These are phyloP conservation scores for Formicarius rufipectus DNA, from an alignment of 2,113 vertebrate species.

Conservation along the genomic window DNA sequence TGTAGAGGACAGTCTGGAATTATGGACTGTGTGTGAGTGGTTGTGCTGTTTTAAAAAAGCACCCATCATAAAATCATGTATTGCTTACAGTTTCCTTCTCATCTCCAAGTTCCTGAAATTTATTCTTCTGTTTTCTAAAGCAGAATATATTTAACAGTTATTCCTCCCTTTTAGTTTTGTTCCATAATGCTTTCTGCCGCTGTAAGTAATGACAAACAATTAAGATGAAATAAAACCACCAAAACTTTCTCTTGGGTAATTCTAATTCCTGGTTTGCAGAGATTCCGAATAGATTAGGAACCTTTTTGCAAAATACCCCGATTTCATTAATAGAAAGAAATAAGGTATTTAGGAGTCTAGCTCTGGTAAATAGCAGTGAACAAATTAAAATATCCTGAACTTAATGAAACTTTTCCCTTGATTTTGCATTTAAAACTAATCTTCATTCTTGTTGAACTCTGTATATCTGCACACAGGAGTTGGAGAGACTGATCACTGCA, in stretches of 20 bases:
- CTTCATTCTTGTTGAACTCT: neutral
- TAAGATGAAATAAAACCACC: neutral
- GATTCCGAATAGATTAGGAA: neutral
- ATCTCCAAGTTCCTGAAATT: neutral
- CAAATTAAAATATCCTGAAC: neutral
- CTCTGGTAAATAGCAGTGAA: neutral
- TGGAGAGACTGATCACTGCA: neutral
- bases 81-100: neutral
- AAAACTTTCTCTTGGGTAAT: neutral
- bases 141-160: neutral
- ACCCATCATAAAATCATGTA: neutral
- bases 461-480: neutral
- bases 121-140: neutral
- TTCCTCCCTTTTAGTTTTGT: neutral
- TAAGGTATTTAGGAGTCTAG: neutral
- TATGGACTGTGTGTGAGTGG: accelerated
- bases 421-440: neutral
- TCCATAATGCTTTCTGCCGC: neutral
- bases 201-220: neutral
- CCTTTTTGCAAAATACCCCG: neutral
- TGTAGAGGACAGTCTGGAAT: neutral
- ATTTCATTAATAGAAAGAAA: neutral
- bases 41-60: neutral
- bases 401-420: neutral
- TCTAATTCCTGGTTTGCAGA: neutral